These are phyloP conservation scores for Aleiodes testaceus DNA, from an alignment of 2,888 invertebrate species.

Conservation along the genomic window DNA sequence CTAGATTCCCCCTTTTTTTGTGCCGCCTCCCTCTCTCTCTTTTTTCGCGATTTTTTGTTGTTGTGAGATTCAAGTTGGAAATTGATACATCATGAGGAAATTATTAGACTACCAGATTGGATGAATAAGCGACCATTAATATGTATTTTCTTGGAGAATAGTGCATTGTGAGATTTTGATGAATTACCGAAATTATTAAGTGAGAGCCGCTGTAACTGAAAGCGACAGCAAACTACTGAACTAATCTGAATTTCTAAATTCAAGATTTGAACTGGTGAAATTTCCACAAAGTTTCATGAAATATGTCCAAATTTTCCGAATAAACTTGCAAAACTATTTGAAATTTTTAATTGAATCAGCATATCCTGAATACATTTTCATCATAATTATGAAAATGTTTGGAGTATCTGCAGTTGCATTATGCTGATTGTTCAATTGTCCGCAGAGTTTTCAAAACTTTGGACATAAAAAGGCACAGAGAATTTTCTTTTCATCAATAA, in stretches of 20 bases:
- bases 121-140: constrained; percentile 14
- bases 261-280: constrained; percentile 2
- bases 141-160: not conserved
- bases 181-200: not conserved
- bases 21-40: not conserved
- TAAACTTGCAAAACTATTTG: too few species aligned
- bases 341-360: too few species aligned
- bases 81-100: constrained; percentile 15
- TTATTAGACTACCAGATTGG: not conserved
- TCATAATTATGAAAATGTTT: too few species aligned
- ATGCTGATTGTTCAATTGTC: too few species aligned
- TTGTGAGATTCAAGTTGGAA: constrained; percentile 16
- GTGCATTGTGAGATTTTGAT: too few species aligned
- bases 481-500: too few species aligned
- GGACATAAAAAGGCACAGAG: too few species aligned
- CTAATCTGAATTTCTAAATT: constrained; percentile 22
- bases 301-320: not conserved
- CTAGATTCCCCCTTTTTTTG: constrained; percentile 34
- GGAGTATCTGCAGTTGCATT: too few species aligned
- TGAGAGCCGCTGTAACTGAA: constrained; percentile 12
- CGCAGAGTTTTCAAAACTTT: too few species aligned
- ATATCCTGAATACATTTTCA: too few species aligned
- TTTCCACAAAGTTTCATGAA: not conserved
- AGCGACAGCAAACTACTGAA: constrained; percentile 1
- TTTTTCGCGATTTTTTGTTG: not conserved